phyloP scores from a whole-genome alignment of 2,113 vertebrate genomes.

The Pseudorectes ferrugineus region DNA sequence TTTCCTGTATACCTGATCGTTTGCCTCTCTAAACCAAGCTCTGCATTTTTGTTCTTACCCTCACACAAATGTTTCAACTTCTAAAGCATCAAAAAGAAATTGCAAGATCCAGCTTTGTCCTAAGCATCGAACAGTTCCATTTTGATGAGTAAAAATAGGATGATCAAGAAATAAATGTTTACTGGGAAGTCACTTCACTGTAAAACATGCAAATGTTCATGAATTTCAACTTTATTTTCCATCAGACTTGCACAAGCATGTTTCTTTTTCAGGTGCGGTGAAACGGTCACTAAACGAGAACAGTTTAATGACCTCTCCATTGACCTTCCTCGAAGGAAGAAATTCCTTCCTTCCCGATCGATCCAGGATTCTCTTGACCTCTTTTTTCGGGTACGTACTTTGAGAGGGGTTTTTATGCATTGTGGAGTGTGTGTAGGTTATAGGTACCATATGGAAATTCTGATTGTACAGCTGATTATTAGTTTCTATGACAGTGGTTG shows the following conservation, averaged over 20 bases:
- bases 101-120: background rate
- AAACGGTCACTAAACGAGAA: conserved; percentile 91
- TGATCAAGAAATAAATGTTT: background rate
- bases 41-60: background rate
- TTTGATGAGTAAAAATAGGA: background rate
- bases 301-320: conserved; percentile 98
- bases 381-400: conserved; percentile 87
- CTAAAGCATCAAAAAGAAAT: background rate
- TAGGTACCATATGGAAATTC: background rate
- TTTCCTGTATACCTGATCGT: background rate
- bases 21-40: background rate
- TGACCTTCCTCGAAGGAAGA: conserved; percentile 92
- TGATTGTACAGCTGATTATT: background rate
- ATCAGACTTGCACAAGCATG: background rate
- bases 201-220: background rate
- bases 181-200: background rate
- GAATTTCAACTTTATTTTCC: background rate
- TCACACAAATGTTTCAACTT: background rate
- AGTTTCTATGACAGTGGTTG: background rate
- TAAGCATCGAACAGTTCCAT: background rate
- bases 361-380: conserved; percentile 98
- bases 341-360: conserved; percentile 85
- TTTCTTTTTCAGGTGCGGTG: conserved; percentile 82
- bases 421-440: background rate
- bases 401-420: background rate